These are phyloP conservation scores for Branchinecta lynchi DNA, from an alignment of 1,140 invertebrate species.

Conservation along the genomic window DNA sequence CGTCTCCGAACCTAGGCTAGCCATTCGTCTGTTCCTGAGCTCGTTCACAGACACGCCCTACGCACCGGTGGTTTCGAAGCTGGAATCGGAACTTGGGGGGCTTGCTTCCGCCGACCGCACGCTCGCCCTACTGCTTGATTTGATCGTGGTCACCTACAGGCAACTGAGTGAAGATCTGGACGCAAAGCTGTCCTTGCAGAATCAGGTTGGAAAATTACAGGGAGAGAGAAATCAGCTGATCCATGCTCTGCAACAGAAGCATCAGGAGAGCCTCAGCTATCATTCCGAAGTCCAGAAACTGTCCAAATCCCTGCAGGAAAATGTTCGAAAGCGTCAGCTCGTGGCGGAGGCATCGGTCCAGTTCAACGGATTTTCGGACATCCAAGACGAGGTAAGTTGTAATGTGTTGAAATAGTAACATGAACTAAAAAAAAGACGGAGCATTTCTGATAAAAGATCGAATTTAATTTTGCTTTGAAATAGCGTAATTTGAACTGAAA, in stretches of 20 bases:
- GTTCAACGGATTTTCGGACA: neutral
- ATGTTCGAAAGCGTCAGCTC: neutral
- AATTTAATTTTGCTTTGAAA: too few species aligned
- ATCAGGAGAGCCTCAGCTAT: conserved; percentile 63
- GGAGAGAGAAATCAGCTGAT: conserved; percentile 57
- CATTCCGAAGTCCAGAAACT: conserved; percentile 64
- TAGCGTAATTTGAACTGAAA: too few species aligned
- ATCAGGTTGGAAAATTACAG: conserved; percentile 30
- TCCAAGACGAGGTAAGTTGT: neutral
- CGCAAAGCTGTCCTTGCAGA: conserved; percentile 31
- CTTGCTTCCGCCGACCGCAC: too few species aligned
- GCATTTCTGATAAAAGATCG: too few species aligned
- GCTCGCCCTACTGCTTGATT: neutral
- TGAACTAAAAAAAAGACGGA: too few species aligned
- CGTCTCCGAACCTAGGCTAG: too few species aligned
- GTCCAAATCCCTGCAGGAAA: conserved; percentile 27
- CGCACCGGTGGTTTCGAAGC: too few species aligned
- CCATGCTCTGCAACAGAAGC: conserved; percentile 54
- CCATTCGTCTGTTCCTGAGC: too few species aligned
- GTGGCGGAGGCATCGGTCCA: neutral
- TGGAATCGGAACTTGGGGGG: too few species aligned
- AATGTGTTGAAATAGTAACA: neutral
- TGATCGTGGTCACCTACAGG: neutral
- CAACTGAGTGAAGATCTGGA: conserved; percentile 21
- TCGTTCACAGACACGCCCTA: too few species aligned